phyloP scores from a whole-genome alignment of 1,140 invertebrate genomes.

The Camponotus vicinus region DNA sequence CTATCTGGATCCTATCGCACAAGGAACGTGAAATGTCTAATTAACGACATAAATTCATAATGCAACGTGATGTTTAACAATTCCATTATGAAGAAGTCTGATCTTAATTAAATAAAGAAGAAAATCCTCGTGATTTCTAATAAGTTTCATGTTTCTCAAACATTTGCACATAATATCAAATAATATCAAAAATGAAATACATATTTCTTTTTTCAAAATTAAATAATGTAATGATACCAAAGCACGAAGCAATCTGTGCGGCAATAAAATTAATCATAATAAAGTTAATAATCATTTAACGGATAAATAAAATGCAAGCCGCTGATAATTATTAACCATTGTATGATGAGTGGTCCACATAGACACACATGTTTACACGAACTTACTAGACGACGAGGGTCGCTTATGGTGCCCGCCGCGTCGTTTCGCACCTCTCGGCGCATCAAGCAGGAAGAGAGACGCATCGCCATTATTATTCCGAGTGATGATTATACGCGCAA shows the following conservation, averaged over 20 bases:
- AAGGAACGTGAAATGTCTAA: neutral
- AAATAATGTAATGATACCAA: neutral
- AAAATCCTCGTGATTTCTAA: neutral
- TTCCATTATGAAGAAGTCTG: neutral
- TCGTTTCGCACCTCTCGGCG: slow-evolving; percentile 77
- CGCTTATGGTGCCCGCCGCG: slow-evolving; percentile 69
- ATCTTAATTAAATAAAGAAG: neutral
- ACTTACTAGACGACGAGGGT: slow-evolving; percentile 65
- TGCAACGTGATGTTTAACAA: neutral
- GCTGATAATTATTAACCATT: slow-evolving; percentile 38
- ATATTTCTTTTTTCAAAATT: neutral
- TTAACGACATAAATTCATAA: slow-evolving; percentile 13
- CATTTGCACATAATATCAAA: neutral
- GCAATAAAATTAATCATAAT: neutral
- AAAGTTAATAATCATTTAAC: slow-evolving; percentile 6
- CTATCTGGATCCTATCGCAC: neutral
- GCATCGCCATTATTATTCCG: slow-evolving; percentile 79
- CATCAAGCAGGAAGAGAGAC: slow-evolving; percentile 57
- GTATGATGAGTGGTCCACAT: slow-evolving; percentile 28
- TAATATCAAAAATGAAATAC: neutral
- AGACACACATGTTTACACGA: slow-evolving; percentile 64
- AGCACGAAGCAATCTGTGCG: neutral
- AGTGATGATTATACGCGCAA: slow-evolving; percentile 82
- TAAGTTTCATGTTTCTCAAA: neutral
- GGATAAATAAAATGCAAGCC: slow-evolving; percentile 34